Evolutionary conservation across 2,888 invertebrate genomes (phyloP), one percentile per base, ranked within the genome.

Genomic region (Eupithecia exiguata): DNA sequence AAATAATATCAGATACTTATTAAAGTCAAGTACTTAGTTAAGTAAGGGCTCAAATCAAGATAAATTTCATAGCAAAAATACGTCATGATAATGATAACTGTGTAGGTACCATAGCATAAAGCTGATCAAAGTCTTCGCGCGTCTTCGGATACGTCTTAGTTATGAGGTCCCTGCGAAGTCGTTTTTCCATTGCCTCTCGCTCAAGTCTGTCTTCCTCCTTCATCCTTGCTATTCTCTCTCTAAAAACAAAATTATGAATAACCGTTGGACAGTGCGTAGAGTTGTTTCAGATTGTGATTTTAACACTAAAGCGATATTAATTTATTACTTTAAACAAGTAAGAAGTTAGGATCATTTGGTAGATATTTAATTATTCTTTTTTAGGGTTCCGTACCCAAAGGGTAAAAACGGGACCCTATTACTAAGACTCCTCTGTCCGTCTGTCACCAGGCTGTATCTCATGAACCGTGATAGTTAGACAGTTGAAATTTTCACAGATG

Each of bases 101-200:
- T 25, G 12, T 5, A 53, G n/a, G 81, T 84, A 95, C 94, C 95
- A 96, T 95, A 30, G 95, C 95, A 84, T 96, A 97, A 1, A 97
- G 90, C 91, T 97, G 95, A 80, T 96, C 96, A 83, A 97, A 97
- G 87, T 97, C 97, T 81, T 95, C 95, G 73, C 96, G 95, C 7
- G 96, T 95, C 81, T 95, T 95, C 0, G 97, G 97, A 84, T 96
- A 96, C n/a, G 96, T 96, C 88, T 96, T 96, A 9, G 96, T 95
- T 43, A 96, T 90, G 21, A 96, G 91, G 83, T 96, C 96, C 46
- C 89, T 90, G 46, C 95, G 91, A 77, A 95, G 88, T 70, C 96
- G 92, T 76, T 92, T 92, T 75, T 94, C 94, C 82, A 95, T 91
- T 66, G 95, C 95, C 77, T 94, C 92, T 18, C 94, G 91, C 71